Conservation (phyloP, 2,888 invertebrate species). For the Cryptus armator region DNA sequence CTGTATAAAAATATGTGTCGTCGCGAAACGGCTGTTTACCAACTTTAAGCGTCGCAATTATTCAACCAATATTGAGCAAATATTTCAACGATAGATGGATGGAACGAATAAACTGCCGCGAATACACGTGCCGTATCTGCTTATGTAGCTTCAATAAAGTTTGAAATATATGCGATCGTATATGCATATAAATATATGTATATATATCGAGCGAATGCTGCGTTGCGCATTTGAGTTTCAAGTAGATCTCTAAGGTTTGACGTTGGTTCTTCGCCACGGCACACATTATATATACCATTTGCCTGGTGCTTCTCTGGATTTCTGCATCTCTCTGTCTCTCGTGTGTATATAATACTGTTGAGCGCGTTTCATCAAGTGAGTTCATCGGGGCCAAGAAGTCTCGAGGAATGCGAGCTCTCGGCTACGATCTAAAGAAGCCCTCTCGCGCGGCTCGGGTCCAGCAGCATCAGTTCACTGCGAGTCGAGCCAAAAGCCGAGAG, state of each 20-base stretch:
- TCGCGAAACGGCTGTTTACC: slow-evolving; percentile 59
- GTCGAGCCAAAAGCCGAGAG: slow-evolving; percentile 69
- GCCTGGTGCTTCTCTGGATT: not conserved
- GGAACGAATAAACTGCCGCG: slow-evolving; percentile 16
- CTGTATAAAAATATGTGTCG: slow-evolving; percentile 54
- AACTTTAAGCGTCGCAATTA: slow-evolving; percentile 58
- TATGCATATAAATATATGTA: slow-evolving; percentile 11
- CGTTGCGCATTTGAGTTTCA: slow-evolving; percentile 41
- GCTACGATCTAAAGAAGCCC: slow-evolving; percentile 63
- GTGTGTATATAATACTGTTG: slow-evolving; percentile 72
- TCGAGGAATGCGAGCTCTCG: slow-evolving; percentile 70
- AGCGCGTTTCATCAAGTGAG: slow-evolving; percentile 82
- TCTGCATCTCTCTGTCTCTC: slow-evolving; percentile 22
- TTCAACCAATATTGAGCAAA: slow-evolving; percentile 41
- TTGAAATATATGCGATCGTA: slow-evolving; percentile 34
- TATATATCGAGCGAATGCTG: not conserved
- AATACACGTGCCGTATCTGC: slow-evolving; percentile 15
- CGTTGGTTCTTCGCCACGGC: slow-evolving; percentile 2
- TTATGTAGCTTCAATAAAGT: slow-evolving; percentile 42
- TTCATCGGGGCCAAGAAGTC: slow-evolving; percentile 82
- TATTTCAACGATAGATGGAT: slow-evolving; percentile 49
- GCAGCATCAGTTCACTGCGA: slow-evolving; percentile 70
- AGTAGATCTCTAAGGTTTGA: slow-evolving; percentile 40
- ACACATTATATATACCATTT: not conserved
- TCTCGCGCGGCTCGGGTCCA: slow-evolving; percentile 31